Conservation (phyloP, 2,888 invertebrate species). For the Eilema depressum region DNA sequence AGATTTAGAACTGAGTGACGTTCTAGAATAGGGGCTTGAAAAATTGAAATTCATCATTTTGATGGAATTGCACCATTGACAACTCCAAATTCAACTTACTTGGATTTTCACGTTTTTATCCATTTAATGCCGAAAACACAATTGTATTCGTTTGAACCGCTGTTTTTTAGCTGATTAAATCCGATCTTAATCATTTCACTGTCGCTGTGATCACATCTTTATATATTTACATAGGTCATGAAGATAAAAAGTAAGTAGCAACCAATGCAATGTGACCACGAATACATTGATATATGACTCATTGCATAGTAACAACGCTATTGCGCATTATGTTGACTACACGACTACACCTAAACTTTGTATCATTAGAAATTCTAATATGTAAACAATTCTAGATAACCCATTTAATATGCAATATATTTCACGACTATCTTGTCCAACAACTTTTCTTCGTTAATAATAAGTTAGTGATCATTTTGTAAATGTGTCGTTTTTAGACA, state of each 20-base stretch:
- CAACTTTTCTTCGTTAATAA: not conserved
- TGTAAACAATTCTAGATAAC: not conserved
- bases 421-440: not conserved
- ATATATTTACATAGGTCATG: conserved; percentile 4
- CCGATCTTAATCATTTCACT: not conserved
- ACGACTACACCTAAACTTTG: not conserved
- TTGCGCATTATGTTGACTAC: not conserved
- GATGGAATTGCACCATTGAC: too few species aligned
- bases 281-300: not conserved
- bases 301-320: not conserved
- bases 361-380: not conserved
- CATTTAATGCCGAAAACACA: not conserved
- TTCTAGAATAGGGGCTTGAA: too few species aligned
- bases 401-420: not conserved
- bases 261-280: not conserved
- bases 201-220: not conserved
- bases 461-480: too few species aligned
- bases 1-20: too few species aligned
- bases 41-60: too few species aligned
- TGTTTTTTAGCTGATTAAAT: not conserved
- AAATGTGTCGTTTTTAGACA: too few species aligned
- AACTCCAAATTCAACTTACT: too few species aligned
- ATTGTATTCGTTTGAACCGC: not conserved
- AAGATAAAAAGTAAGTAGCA: not conserved
- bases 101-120: not conserved